Evolutionary conservation across 2,113 vertebrate species (phyloP).

Genomic region (Triplophysa tibetana): DNA sequence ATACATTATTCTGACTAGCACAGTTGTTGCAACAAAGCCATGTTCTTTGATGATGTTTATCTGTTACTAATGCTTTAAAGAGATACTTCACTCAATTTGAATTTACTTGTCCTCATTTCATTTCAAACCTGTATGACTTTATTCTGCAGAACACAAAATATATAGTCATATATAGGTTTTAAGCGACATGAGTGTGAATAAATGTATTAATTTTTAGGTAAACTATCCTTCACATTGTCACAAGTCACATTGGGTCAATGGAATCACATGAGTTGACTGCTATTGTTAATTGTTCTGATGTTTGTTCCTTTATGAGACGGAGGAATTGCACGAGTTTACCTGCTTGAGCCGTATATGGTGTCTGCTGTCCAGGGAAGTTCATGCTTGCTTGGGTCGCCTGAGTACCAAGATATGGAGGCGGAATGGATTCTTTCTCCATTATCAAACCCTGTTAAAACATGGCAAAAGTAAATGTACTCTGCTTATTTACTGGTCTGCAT

Average conservation of each 20-base stretch:
- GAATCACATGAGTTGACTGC: too few species aligned
- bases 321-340: neutral
- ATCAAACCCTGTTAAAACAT: neutral
- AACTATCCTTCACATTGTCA: neutral
- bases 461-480: neutral
- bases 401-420: neutral
- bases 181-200: too few species aligned
- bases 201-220: too few species aligned
- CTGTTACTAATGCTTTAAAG: too few species aligned
- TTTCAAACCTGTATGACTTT: too few species aligned
- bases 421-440: conserved; percentile 13
- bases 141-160: too few species aligned
- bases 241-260: neutral
- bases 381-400: neutral
- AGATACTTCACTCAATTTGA: too few species aligned
- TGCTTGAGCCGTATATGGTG: neutral
- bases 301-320: neutral
- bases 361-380: conserved; percentile 4
- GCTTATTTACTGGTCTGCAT: too few species aligned
- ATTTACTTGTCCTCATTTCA: too few species aligned
- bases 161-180: too few species aligned
- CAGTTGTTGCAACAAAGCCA: neutral
- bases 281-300: neutral
- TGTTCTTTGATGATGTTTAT: neutral
- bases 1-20: neutral